Percentiles rank a stretch among this genome's conserved stretches.
Conservation (phyloP, 2,888 invertebrate species). For the Tiliacea citrago region DNA sequence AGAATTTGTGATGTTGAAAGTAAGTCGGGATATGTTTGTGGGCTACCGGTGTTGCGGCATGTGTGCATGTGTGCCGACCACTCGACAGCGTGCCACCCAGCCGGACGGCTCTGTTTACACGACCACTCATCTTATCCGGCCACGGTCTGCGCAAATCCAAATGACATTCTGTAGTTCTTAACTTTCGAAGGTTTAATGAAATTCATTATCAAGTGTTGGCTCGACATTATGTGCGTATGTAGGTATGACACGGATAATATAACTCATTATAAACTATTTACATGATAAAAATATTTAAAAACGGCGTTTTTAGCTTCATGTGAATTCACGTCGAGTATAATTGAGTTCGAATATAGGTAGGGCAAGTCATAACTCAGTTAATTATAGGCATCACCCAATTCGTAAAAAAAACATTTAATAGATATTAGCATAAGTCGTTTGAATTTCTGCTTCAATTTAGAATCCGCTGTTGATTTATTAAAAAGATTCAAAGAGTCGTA, state of each 20-base stretch:
- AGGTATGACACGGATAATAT: constrained; percentile 36
- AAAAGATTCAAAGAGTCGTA: background rate
- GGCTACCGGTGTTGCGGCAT: constrained; percentile 85
- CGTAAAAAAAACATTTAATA: background rate
- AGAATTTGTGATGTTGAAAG: constrained; percentile 82
- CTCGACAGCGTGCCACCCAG: constrained; percentile 86
- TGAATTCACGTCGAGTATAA: background rate
- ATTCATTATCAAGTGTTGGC: constrained; percentile 56
- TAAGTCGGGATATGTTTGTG: constrained; percentile 84
- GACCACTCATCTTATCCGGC: constrained; percentile 71
- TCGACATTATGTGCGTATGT: constrained; percentile 25
- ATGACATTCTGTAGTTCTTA: constrained; percentile 59
- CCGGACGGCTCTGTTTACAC: constrained; percentile 69
- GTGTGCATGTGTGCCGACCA: constrained; percentile 83
- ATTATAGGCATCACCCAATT: background rate
- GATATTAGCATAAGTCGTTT: background rate
- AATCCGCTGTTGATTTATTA: background rate
- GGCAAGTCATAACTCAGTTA: background rate
- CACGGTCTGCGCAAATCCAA: constrained; percentile 73
- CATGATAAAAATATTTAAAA: background rate
- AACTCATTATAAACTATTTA: constrained; percentile 6
- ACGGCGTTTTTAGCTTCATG: constrained; percentile 5
- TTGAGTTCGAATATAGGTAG: no score
- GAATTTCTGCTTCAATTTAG: background rate
- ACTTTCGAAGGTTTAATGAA: constrained; percentile 56